Conservation (phyloP, 2,113 vertebrate species). For the Sula dactylatra region DNA sequence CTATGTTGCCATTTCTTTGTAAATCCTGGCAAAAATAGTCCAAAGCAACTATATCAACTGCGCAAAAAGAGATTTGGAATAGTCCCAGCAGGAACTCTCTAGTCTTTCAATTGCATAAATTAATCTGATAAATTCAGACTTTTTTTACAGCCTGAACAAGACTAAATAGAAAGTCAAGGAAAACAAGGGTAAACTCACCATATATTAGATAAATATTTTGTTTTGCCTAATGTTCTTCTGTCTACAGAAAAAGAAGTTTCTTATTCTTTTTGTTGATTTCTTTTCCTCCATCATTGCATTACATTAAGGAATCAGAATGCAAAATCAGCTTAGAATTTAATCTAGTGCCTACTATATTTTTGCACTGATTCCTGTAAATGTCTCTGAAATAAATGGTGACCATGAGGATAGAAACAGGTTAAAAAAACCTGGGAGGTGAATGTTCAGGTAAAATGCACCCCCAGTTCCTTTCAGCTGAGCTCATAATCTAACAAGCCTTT, state of each 20-base stretch:
- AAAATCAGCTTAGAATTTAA: neutral
- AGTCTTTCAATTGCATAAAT: neutral
- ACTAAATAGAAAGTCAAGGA: neutral
- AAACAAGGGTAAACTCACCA: neutral
- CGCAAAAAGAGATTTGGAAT: neutral
- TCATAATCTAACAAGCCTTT: neutral
- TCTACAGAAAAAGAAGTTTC: neutral
- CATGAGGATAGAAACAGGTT: neutral
- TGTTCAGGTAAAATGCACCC: neutral
- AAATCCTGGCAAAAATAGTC: neutral
- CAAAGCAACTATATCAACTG: neutral
- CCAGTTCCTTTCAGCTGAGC: neutral
- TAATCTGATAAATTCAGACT: neutral
- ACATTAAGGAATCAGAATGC: neutral
- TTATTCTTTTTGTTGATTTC: neutral
- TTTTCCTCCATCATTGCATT: neutral
- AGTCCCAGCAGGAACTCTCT: neutral
- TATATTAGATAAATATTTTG: neutral
- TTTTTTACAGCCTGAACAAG: constrained; percentile 12
- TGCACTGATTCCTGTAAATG: neutral
- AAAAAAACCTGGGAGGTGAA: neutral
- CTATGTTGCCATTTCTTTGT: neutral
- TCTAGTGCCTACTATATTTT: neutral
- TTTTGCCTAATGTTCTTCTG: neutral
- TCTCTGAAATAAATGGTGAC: neutral